Percentiles rank a stretch among this genome's conserved stretches.
phyloP scores from a whole-genome alignment of 2,113 vertebrate species.

The Pardalotus punctatus region DNA sequence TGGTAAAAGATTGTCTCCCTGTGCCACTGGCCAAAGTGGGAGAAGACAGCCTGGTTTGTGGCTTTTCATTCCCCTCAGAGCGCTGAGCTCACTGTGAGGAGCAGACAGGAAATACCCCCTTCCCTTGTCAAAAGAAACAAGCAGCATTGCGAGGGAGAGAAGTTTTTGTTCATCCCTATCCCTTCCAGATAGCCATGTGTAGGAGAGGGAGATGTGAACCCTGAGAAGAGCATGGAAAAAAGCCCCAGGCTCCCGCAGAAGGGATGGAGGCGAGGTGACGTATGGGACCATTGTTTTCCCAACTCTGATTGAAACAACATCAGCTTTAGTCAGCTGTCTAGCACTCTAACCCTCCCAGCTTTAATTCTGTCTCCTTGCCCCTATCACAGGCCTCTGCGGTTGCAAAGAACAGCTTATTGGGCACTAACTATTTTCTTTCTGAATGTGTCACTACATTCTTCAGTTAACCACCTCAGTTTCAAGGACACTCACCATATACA shows the following conservation, averaged over 20 bases:
- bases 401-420: neutral
- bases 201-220: neutral
- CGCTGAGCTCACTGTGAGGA: neutral
- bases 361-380: neutral
- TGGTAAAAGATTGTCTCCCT: neutral
- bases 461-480: neutral
- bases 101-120: neutral
- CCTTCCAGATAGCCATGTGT: neutral
- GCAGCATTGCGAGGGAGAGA: neutral
- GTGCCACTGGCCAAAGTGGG: neutral
- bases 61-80: neutral
- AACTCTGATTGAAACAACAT: neutral
- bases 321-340: neutral
- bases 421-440: neutral
- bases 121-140: neutral
- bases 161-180: neutral
- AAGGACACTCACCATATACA: neutral
- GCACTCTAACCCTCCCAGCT: neutral
- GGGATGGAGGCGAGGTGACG: accelerated
- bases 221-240: neutral
- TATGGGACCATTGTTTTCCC: neutral
- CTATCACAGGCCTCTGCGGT: neutral
- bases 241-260: neutral
- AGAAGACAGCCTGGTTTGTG: neutral
- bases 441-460: neutral